A percentile compares a stretch with the other conserved stretches of the same genome.
phyloP scores from a whole-genome alignment of 1,140 invertebrate species.

The Drosophila truncata region DNA sequence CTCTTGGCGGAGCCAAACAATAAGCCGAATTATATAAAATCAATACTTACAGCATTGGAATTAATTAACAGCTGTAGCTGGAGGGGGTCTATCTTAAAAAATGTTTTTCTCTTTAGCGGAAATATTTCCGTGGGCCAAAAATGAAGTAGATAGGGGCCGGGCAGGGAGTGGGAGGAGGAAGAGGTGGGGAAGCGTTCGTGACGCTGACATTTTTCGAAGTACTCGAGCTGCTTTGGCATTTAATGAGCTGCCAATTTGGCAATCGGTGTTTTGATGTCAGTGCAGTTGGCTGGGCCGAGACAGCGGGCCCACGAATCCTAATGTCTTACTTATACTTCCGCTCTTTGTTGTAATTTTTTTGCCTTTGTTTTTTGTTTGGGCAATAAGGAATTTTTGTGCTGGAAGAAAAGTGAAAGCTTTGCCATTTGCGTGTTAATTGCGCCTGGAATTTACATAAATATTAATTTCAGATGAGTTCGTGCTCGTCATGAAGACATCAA shows the following conservation, averaged over 20 bases:
- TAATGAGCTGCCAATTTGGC: slow-evolving; percentile 73
- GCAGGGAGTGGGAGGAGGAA: background rate
- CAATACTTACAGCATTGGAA: slow-evolving; percentile 2
- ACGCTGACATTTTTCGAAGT: slow-evolving; percentile 49
- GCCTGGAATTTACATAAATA: slow-evolving; percentile 63
- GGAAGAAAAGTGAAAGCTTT: slow-evolving; percentile 62
- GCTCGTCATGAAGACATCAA: slow-evolving; percentile 58
- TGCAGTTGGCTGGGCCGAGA: slow-evolving; percentile 56
- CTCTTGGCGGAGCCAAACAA: background rate
- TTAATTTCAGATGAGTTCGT: slow-evolving; percentile 47
- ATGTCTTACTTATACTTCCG: slow-evolving; percentile 61
- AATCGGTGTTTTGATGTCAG: slow-evolving; percentile 80
- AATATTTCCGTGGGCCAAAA: slow-evolving; percentile 48
- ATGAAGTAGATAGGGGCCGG: slow-evolving; percentile 1
- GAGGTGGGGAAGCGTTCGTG: background rate
- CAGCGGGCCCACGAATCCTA: slow-evolving; percentile 39
- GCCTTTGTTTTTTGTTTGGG: slow-evolving; percentile 35
- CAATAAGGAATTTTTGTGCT: slow-evolving; percentile 32
- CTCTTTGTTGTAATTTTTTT: slow-evolving; percentile 43
- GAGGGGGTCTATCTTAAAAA: slow-evolving; percentile 18
- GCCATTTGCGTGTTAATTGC: slow-evolving; percentile 71
- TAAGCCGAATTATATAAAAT: slow-evolving; percentile 5
- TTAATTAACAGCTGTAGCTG: slow-evolving; percentile 20
- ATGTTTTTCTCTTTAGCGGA: slow-evolving; percentile 56
- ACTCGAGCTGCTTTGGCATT: slow-evolving; percentile 56